Base-by-base conservation (phyloP, 2,797 vertebrate species). In the Steatocranus sp. region DNA sequence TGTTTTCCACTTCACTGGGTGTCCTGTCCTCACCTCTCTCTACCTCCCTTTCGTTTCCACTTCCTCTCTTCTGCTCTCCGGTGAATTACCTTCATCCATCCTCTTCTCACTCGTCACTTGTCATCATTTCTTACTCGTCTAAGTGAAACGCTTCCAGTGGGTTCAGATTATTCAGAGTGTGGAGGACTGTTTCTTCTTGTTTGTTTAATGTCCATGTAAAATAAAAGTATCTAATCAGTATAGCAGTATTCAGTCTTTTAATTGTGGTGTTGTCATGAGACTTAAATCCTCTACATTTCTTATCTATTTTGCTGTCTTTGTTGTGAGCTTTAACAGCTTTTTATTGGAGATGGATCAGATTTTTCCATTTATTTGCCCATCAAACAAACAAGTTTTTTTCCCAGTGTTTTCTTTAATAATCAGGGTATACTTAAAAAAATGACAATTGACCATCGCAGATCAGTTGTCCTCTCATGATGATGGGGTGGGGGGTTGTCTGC, bases 1-100 rank as follows among this genome's bases (percentile, higher is more conserved):
- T 88, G 85, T 90, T 91, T 92, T 93, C 89, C 87, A 84, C 86
- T 88, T 87, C 86, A 87, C 83, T 91, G 78, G 82, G 49, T 78
- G 78, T 88, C 88, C 87, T 79, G n/a, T 93, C 63, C 80, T 87
- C 85, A 84, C 87, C 91, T 87, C 81, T 85, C 76, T 27, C 7
- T 48, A 6, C 76, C 80, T 86, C 80, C 34, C 66, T 27, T 79
- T 75, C 58, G 1, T 76, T 88, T 81, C 36, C 63, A 7, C 36
- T 14, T 43, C 63, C 56, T 27, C 6, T 83, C 49, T 66, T 81
- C 81, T 50, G 4, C 36, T 88, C 88, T 83, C 87, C 25, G 2
- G 79, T 83, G 87, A 91, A 85, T 86, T 82, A 87, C 86, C 86
- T 86, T 88, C 82, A 86, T 87, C 89, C 81, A 85, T 88, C 88